Evolutionary conservation across 2,797 vertebrate species (phyloP).

Genomic region (Molossus molossus): DNA sequence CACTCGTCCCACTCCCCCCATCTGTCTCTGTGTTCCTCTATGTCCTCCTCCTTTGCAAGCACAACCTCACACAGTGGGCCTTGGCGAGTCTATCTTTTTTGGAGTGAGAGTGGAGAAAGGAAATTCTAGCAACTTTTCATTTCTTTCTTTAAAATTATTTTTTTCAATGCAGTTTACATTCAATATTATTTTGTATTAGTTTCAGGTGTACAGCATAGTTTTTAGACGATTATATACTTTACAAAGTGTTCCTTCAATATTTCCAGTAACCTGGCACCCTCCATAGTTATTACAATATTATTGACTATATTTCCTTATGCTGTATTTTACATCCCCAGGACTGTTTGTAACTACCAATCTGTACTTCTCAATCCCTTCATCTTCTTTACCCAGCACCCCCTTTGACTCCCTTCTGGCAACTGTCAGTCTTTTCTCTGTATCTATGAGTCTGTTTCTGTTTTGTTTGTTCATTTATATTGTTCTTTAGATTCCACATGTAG

Average conservation of each 20-base stretch:
- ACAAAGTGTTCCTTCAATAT: background rate
- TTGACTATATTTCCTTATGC: background rate
- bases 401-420: background rate
- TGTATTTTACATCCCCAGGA: background rate
- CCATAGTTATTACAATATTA: background rate
- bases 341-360: background rate
- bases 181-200: background rate
- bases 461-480: background rate
- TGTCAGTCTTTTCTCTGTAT: background rate
- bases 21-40: accelerated
- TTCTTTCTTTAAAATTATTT: background rate
- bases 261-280: background rate
- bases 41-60: accelerated
- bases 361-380: background rate
- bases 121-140: background rate
- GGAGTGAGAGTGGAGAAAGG: background rate
- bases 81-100: background rate
- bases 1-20: accelerated
- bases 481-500: background rate
- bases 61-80: background rate
- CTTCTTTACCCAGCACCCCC: background rate
- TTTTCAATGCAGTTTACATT: background rate
- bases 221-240: background rate
- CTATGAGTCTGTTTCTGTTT: background rate
- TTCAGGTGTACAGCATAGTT: background rate